phyloP scores from a whole-genome alignment of 2,888 invertebrate species.

The Thumatha senex region DNA sequence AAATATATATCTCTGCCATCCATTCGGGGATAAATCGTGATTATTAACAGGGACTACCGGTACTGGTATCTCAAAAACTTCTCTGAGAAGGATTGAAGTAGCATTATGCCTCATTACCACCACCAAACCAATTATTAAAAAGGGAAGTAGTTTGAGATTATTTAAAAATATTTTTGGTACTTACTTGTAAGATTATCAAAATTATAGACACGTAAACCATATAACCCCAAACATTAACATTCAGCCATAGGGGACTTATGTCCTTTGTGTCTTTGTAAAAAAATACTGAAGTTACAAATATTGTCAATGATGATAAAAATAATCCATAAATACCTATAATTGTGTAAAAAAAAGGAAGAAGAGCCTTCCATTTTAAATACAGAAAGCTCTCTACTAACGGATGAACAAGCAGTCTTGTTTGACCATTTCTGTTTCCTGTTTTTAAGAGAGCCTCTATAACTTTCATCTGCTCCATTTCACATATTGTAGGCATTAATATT shows the following conservation, averaged over 20 bases:
- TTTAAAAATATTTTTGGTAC: slow-evolving; percentile 11
- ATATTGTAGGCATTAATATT: slow-evolving; percentile 69
- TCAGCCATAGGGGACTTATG: slow-evolving; percentile 51
- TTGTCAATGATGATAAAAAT: slow-evolving; percentile 77
- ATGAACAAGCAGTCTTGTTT: slow-evolving; percentile 77
- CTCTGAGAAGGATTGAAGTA: too few relatives aligned
- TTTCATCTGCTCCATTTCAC: slow-evolving; percentile 80
- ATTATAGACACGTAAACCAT: slow-evolving; percentile 61
- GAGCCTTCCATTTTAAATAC: slow-evolving; percentile 81
- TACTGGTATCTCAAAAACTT: too few relatives aligned
- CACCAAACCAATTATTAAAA: too few relatives aligned
- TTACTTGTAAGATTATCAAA: slow-evolving; percentile 71
- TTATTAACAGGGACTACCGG: too few relatives aligned
- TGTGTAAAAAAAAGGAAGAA: slow-evolving; percentile 79
- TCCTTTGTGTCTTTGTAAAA: slow-evolving; percentile 68
- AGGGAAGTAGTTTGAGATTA: too few relatives aligned
- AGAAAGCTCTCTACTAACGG: slow-evolving; percentile 83
- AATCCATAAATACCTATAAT: slow-evolving; percentile 75
- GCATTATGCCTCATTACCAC: too few relatives aligned
- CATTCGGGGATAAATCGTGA: too few relatives aligned
- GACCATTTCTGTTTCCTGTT: slow-evolving; percentile 76
- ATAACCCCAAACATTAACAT: slow-evolving; percentile 62
- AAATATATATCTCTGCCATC: too few relatives aligned
- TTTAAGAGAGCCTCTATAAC: slow-evolving; percentile 80
- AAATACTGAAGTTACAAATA: slow-evolving; percentile 73